Conservation (phyloP, 1,140 invertebrate species). For the Samia ricini region DNA sequence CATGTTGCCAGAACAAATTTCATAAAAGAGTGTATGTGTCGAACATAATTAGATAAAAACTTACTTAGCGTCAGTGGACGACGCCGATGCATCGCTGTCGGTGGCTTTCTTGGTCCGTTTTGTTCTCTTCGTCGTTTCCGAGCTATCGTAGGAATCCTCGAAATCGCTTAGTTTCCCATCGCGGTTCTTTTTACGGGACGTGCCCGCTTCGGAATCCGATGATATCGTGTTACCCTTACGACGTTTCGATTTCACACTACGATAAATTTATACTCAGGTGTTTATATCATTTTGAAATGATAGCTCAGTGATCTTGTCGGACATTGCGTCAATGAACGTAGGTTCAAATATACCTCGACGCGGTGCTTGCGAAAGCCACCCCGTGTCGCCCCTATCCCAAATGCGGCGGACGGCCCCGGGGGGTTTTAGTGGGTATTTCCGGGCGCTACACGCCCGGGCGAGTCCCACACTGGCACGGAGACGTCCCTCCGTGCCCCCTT, state of each 20-base stretch:
- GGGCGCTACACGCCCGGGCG: no score
- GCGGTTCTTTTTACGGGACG: constrained; percentile 37
- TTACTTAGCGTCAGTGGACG: constrained; percentile 39
- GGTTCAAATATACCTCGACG: no score
- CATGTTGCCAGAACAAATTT: no score
- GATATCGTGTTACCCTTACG: constrained; percentile 58
- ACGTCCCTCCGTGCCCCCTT: no score
- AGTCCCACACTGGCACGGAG: no score
- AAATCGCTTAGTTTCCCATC: constrained; percentile 50
- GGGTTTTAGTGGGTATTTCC: no score
- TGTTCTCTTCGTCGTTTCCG: constrained; percentile 35
- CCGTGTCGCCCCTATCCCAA: no score
- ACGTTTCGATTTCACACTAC: constrained; percentile 50
- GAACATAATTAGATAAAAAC: background rate
- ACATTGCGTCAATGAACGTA: no score
- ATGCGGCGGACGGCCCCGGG: no score
- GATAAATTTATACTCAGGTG: constrained; percentile 2
- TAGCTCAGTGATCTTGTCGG: no score
- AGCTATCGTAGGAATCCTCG: constrained; percentile 58
- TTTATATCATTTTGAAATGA: constrained; percentile 53
- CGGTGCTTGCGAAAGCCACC: no score
- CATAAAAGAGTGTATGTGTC: no score
- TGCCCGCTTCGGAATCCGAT: constrained; percentile 57
- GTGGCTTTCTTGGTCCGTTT: constrained; percentile 55
- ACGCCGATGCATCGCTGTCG: constrained; percentile 51